Base-by-base conservation (phyloP, 2,113 vertebrate species). In the Callopanchax toddi region DNA sequence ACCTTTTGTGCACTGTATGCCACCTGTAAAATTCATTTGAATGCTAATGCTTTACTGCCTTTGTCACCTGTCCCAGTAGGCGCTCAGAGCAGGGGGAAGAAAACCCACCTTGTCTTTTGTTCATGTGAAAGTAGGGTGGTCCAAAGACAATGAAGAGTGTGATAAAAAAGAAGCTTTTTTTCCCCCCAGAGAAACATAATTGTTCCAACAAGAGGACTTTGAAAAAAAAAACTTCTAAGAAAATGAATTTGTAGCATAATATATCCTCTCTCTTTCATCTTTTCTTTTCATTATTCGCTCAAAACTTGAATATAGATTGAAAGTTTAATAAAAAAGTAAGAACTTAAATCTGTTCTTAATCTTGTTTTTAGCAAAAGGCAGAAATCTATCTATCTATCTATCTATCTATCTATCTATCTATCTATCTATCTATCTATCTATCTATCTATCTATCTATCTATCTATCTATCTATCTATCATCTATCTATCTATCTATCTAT, bases 1-100 rank as follows among this genome's bases (percentile, higher is more conserved):
- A 65, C 60, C 79, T 81, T 85, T 86, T 87, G 76, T 83, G 66
- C 22, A 9, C 32, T 17, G 69, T 17, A 69, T 51, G 66, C 75
- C 84, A 85, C 76, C 84, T 86, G 82, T 82, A 72, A 86, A 89
- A 82, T 57, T 67, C 42, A 75, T 86, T 86, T 85, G 50, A 85
- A 84, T 82, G 48, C 58, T 78, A 73, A 79, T 73, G 69, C 56
- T 43, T 57, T 46, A 32, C 29, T 55, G 67, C 72, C 45, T 73
- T 81, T 76, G 74, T 82, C 32, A 29, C 40, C 26, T 21, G 67
- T 77, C 58, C 67, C 76, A 48, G 55, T 15, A 13, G 66, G 34
- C 48, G 6, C 44, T 67, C 39, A 13, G 34, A 45, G 60, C 46
- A 50, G 58, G 20, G 10, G 36, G 53, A 54, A 16, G 40, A 44